Base-by-base conservation (phyloP, 2,797 vertebrate genomes). In the Eospalax fontanierii region DNA sequence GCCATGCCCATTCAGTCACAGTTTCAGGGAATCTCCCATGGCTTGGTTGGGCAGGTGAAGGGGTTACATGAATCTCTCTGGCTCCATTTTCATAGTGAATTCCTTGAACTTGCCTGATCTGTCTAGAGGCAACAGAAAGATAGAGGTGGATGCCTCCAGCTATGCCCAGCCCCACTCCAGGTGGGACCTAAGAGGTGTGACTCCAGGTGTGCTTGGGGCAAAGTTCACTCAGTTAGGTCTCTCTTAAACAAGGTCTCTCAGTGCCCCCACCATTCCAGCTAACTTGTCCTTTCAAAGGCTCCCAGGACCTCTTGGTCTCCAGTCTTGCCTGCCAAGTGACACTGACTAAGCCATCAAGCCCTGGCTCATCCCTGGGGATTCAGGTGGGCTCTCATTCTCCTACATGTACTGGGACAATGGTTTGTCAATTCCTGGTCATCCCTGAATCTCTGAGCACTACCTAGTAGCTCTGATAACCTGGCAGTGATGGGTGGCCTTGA, bases 1-100 rank as follows among this genome's bases (percentile, higher is more conserved):
- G 28, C 35, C 24, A 2, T 0, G 0, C 63, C 75, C 1, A 2
- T 0, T 33, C 73, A 38, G 18, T 16, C 6, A 1, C 0, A 4
- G 11, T 5, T 9, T 81, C 80, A 19, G 61, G 90, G 75, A 15
- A 0, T 22, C 46, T 43, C 26, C 26, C 59, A 2, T 0, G 0
- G 65, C 40, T 16, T 0, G 43, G 11, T 24, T 14, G 19, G 28
- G 35, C 30, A 6, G 43, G 66, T 4, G 1, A 24, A 43, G 18
- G 11, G 35, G 30, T 19, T 15, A 9, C 65, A 35, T 71, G 21
- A 61, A 33, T 40, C 40, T 80, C 16, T 33, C 5, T 15, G 28
- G 24, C 33, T 73, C 28, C 35, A 74, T 40, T 30, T 57, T 38
- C 15, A 12, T 22, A 14, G 79, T 15, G 35, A 24, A 28, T 22